These are phyloP conservation scores for Drosophila formosana DNA, from an alignment of 2,888 invertebrate species.

Conservation along the genomic window DNA sequence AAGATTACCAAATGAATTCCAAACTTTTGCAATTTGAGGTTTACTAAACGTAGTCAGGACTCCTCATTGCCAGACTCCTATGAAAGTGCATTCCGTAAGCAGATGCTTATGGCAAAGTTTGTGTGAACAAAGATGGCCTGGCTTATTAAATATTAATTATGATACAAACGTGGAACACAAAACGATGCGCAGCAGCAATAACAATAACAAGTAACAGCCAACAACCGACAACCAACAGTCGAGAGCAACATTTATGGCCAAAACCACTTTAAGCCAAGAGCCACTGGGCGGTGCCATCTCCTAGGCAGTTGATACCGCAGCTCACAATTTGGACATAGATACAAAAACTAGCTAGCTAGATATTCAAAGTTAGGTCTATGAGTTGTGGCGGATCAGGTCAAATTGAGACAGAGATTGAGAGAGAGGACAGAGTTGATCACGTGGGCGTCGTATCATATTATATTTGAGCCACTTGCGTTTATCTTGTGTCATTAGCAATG, in stretches of 20 bases:
- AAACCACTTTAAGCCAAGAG: slow-evolving; percentile 65
- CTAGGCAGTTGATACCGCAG: slow-evolving; percentile 17
- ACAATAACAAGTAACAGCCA: slow-evolving; percentile 31
- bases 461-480: slow-evolving; percentile 48
- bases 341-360: slow-evolving; percentile 65
- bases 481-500: slow-evolving; percentile 71
- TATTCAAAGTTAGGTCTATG: slow-evolving; percentile 21
- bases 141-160: slow-evolving; percentile 82
- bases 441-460: slow-evolving; percentile 45
- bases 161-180: slow-evolving; percentile 41
- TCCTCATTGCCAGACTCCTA: too few relatives aligned
- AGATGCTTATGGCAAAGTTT: slow-evolving; percentile 36
- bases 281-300: slow-evolving; percentile 77
- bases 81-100: neutral
- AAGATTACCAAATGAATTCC: too few relatives aligned
- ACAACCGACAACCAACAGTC: slow-evolving; percentile 9
- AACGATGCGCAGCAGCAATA: slow-evolving; percentile 53
- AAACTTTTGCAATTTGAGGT: too few relatives aligned
- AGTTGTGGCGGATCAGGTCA: slow-evolving; percentile 29
- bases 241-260: slow-evolving; percentile 66
- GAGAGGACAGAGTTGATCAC: slow-evolving; percentile 20
- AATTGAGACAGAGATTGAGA: neutral
- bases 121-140: slow-evolving; percentile 42
- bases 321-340: slow-evolving; percentile 68
- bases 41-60: too few relatives aligned